Percentiles rank a stretch among this genome's conserved stretches.
Evolutionary conservation across 2,797 vertebrate genomes (phyloP).

Genomic region (Schizopygopsis malacanthus): DNA sequence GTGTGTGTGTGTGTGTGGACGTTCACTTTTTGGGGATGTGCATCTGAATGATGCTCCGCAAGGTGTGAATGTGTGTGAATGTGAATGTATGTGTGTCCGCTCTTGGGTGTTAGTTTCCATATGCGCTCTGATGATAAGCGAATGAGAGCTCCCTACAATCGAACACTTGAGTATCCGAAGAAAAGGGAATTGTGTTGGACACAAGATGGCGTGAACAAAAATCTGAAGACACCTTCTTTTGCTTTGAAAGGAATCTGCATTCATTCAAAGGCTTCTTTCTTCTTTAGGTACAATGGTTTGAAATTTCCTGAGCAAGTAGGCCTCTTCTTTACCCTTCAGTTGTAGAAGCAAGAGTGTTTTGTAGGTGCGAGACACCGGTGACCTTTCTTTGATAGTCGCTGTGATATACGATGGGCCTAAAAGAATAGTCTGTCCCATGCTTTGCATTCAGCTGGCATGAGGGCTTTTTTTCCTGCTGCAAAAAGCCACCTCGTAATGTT

Average conservation of each 20-base stretch:
- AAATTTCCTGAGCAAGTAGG: conserved; percentile 56
- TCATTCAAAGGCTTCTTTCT: conserved; percentile 55
- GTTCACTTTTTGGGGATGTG: conserved; percentile 38
- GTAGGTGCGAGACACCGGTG: conserved; percentile 55
- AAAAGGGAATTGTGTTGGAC: conserved; percentile 54
- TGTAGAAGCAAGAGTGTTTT: conserved; percentile 49
- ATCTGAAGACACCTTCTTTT: conserved; percentile 58
- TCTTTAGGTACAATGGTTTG: conserved; percentile 55
- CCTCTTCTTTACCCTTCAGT: conserved; percentile 54
- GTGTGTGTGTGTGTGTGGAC: conserved; percentile 1
- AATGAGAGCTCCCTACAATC: conserved; percentile 48
- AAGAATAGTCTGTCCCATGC: conserved; percentile 57
- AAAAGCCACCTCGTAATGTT: conserved; percentile 73
- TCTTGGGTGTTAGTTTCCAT: conserved; percentile 39
- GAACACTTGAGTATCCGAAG: conserved; percentile 49
- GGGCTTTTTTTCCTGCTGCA: conserved; percentile 73
- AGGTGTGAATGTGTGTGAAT: conserved; percentile 17
- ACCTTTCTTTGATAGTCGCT: conserved; percentile 60
- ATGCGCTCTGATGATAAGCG: conserved; percentile 56
- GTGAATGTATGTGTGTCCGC: conserved; percentile 22
- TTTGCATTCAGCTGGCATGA: conserved; percentile 73
- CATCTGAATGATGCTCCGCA: conserved; percentile 39
- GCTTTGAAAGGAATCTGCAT: conserved; percentile 58
- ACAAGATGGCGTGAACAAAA: conserved; percentile 54
- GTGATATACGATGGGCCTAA: conserved; percentile 59